Conservation (phyloP, 2,888 invertebrate species). For the Habroteleia sp. region DNA sequence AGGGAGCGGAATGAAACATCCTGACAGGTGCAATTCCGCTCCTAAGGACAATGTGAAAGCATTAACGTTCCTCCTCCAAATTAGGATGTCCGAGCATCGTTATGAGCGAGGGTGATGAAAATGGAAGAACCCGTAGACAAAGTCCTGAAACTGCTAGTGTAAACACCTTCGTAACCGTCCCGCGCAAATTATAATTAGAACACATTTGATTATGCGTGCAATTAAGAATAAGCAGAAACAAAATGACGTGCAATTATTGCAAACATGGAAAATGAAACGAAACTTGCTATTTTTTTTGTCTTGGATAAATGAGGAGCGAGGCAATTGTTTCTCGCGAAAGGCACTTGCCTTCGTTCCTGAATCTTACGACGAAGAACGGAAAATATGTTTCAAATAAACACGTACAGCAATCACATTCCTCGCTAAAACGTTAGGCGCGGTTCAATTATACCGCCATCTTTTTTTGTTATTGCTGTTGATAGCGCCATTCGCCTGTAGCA, state of each 20-base stretch:
- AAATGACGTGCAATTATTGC: background rate
- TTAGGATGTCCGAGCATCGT: constrained; percentile 48
- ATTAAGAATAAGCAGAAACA: constrained; percentile 16
- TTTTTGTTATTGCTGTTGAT: background rate
- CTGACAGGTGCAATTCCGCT: constrained; percentile 53
- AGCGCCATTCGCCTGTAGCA: background rate
- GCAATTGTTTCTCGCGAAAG: constrained; percentile 19
- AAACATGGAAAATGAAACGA: constrained; percentile 9
- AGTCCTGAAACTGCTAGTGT: constrained; percentile 14
- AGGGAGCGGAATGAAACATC: constrained; percentile 20
- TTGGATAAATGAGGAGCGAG: no score
- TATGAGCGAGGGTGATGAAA: constrained; percentile 38
- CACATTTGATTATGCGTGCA: constrained; percentile 4
- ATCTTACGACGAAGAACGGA: constrained; percentile 3
- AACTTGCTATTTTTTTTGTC: constrained; percentile 16
- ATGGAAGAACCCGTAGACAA: constrained; percentile 29
- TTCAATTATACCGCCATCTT: constrained; percentile 20
- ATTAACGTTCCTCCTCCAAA: constrained; percentile 37
- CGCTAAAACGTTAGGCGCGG: background rate
- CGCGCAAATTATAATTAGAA: constrained; percentile 22
- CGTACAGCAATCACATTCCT: constrained; percentile 1
- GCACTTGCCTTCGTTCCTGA: background rate
- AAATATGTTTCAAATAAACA: constrained; percentile 13
- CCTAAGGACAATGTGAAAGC: constrained; percentile 22
- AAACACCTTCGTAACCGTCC: constrained; percentile 2